Base-by-base conservation (phyloP, 2,888 invertebrate species). In the Dorcus parallelipipedus region DNA sequence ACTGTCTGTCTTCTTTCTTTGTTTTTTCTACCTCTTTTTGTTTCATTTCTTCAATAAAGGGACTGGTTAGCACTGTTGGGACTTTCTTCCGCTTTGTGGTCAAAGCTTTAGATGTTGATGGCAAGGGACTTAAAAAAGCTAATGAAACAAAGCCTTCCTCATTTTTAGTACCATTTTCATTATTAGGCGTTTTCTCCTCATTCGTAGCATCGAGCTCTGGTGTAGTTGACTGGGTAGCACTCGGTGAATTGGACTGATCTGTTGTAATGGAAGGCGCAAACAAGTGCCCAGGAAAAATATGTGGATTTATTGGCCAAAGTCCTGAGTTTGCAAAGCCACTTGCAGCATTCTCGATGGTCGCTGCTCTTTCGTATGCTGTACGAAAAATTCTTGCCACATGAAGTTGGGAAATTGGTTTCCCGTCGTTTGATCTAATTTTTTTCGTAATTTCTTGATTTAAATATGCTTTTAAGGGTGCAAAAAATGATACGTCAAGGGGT, bases 321-420 rank as follows among this genome's bases (percentile, higher is more conserved):
- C 52, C 52, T 48, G 48, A 45, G 48, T 57, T 57, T 57, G 6
- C 41, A 42, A 56, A 52, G 42, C 52, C 52, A 56, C 39, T 52
- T 8, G 45, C 33, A 42, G 56, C 51, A 33, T 45, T 56, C 14
- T 45, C 40, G 26, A 52, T 23, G 14, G 17, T 48, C 6, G 57
- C 48, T 52, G 52, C 57, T 52, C 42, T 52, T 52, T 48, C 57
- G 40, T 57, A 57, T 48, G 57, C 52, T 57, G 33, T 10, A 26
- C 41, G 26, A 48, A 57, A 52, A 49, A 52, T 14, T 26, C 41
- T 33, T 40, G 52, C 52, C 49, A 52, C 26, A 10, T 45, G 56
- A 33, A 48, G 23, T 48, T 20, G 17, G 48, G 48, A 48, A 3
- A 48, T 14, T 14, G 14, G 14, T 14, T 14, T 14, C 14, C 14